Conservation (phyloP, 2,113 vertebrate species). For the Megaceryle maxima region DNA sequence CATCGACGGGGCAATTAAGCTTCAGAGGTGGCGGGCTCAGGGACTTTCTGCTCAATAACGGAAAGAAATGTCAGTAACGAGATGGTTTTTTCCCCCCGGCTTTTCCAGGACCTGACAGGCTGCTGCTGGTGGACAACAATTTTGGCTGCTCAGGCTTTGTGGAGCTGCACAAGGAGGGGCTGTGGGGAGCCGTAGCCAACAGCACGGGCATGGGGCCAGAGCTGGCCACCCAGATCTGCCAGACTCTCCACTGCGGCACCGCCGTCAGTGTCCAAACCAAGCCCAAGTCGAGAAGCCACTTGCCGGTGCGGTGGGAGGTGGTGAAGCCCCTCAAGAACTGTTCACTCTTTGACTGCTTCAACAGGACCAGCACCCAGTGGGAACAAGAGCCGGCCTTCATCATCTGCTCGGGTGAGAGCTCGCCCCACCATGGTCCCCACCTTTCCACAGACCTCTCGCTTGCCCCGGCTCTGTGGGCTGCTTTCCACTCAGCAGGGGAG, state of each 20-base stretch:
- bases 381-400: background rate
- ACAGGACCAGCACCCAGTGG: background rate
- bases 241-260: background rate
- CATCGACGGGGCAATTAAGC: rapidly evolving
- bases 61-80: rapidly evolving
- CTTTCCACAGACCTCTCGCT: background rate
- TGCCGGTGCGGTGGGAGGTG: constrained; percentile 35
- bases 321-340: background rate
- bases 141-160: constrained; percentile 47
- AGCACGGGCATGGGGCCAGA: rapidly evolving
- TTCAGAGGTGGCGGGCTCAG: rapidly evolving
- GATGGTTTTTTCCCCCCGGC: too few species aligned
- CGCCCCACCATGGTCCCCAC: rapidly evolving
- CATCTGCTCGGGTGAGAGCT: constrained; percentile 67
- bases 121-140: constrained; percentile 25
- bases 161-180: constrained; percentile 35
- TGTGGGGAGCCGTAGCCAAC: constrained; percentile 19
- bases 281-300: background rate
- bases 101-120: constrained; percentile 27
- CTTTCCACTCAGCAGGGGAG: background rate
- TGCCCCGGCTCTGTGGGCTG: background rate
- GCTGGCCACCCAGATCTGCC: constrained; percentile 42
- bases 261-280: rapidly evolving
- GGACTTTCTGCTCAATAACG: rapidly evolving
- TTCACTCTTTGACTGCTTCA: background rate